These are phyloP conservation scores for Oriolus oriolus DNA, from an alignment of 2,113 vertebrate genomes.

Conservation along the genomic window DNA sequence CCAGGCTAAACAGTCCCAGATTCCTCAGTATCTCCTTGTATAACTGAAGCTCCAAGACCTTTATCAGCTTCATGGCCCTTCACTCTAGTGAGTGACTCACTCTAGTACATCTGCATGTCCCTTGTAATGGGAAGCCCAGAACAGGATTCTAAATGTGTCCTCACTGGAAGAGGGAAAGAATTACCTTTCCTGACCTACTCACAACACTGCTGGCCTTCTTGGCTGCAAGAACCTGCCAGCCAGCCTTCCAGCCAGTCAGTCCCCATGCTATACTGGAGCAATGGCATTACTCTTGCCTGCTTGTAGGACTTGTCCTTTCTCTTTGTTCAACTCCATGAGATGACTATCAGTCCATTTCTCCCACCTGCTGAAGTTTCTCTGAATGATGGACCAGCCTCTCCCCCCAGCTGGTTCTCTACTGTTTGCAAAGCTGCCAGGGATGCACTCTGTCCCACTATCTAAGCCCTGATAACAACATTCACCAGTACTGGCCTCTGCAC, in stretches of 20 bases:
- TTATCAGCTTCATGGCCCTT: not conserved
- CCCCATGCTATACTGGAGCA: not conserved
- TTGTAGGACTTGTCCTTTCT: not conserved
- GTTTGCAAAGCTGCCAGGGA: not conserved
- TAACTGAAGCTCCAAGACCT: not conserved
- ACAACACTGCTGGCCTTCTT: not conserved
- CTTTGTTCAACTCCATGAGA: not conserved
- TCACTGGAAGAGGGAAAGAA: not conserved
- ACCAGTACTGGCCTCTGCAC: fast-evolving
- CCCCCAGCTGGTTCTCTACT: not conserved
- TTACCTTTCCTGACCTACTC: not conserved
- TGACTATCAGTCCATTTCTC: not conserved
- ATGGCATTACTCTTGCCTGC: fast-evolving
- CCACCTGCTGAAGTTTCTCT: not conserved
- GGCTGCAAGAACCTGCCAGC: not conserved
- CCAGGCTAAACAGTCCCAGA: not conserved
- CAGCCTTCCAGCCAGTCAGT: not conserved
- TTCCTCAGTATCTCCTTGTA: not conserved
- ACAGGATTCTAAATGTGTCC: not conserved
- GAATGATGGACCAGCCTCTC: not conserved
- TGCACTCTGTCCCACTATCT: not conserved
- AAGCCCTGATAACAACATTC: not conserved
- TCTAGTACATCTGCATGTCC: not conserved
- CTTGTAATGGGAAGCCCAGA: not conserved
- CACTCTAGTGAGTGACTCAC: not conserved